These are phyloP conservation scores for Microchrysa polita DNA, from an alignment of 2,888 invertebrate species.

Conservation along the genomic window DNA sequence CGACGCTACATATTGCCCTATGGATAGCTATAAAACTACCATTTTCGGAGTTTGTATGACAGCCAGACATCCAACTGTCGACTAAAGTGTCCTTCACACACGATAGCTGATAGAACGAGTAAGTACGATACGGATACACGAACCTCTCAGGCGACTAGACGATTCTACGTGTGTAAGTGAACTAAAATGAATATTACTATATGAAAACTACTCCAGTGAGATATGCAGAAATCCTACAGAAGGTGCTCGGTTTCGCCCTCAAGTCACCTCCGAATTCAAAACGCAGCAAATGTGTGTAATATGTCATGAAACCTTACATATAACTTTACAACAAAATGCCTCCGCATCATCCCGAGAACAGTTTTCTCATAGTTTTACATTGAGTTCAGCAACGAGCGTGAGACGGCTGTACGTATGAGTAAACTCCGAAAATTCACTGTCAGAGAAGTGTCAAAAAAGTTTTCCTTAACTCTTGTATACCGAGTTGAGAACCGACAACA, in stretches of 20 bases:
- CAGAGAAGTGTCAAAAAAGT: background rate
- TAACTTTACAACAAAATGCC: background rate
- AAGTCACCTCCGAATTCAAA: background rate
- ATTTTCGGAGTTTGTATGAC: background rate
- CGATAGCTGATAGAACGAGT: background rate
- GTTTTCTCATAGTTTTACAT: no score
- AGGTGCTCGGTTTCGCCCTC: background rate
- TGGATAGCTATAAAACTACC: background rate
- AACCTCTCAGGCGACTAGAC: no score
- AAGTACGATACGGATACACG: no score
- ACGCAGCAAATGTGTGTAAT: conserved; percentile 4
- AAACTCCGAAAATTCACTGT: conserved; percentile 2
- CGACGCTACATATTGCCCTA: background rate
- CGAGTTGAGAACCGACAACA: no score
- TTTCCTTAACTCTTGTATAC: background rate
- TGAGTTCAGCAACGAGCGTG: no score
- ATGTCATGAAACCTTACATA: background rate
- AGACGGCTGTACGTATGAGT: background rate
- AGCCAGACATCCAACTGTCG: background rate
- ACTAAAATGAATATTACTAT: background rate
- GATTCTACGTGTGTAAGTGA: background rate
- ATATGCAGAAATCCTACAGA: background rate
- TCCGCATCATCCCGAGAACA: no score
- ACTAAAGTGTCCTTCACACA: background rate
- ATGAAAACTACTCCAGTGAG: background rate